Conservation (phyloP, 2,797 vertebrate species). For the Orestias chungarensis region DNA sequence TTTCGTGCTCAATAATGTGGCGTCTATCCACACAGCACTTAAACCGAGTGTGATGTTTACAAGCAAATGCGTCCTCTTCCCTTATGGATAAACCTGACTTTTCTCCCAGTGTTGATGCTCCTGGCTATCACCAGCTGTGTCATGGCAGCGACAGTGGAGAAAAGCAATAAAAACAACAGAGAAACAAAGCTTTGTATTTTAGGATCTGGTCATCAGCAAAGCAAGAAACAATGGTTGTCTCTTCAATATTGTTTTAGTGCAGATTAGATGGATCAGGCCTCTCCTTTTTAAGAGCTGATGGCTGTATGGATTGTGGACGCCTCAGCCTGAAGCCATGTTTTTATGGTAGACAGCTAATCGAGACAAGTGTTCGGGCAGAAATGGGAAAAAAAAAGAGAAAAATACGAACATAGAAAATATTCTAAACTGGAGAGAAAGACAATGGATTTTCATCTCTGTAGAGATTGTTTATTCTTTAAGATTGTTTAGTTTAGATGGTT, state of each 20-base stretch:
- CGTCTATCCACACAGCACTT: neutral
- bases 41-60: neutral
- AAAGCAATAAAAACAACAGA: slow-evolving; percentile 21
- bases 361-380: slow-evolving; percentile 36
- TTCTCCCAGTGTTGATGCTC: neutral
- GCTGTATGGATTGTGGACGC: slow-evolving; percentile 31
- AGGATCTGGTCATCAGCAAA: slow-evolving; percentile 20
- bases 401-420: slow-evolving; percentile 6
- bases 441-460: slow-evolving; percentile 10
- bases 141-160: slow-evolving; percentile 13
- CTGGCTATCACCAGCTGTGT: neutral
- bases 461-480: neutral
- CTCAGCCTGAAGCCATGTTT: slow-evolving; percentile 38
- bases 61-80: neutral
- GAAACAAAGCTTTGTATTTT: slow-evolving; percentile 18
- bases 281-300: slow-evolving; percentile 5
- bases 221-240: slow-evolving; percentile 20
- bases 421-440: slow-evolving; percentile 21
- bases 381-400: slow-evolving; percentile 19
- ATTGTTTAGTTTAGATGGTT: neutral
- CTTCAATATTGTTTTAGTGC: slow-evolving; percentile 24
- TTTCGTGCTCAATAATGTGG: neutral
- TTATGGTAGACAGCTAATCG: slow-evolving; percentile 51
- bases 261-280: slow-evolving; percentile 19
- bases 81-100: neutral